These are phyloP conservation scores for Atrina japonica DNA, from an alignment of 2,888 invertebrate genomes.

Conservation along the genomic window DNA sequence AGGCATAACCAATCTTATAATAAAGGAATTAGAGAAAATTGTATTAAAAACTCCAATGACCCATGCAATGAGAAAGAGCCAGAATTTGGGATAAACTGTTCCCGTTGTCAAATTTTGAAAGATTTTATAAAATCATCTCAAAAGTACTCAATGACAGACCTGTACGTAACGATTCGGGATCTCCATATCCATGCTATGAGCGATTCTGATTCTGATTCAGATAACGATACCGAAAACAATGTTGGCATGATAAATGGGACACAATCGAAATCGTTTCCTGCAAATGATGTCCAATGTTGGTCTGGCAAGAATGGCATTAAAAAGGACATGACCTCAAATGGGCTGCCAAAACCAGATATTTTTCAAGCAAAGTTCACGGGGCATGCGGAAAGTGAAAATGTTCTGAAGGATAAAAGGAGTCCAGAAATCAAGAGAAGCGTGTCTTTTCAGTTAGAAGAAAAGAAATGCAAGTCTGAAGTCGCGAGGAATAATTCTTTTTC, in stretches of 20 bases:
- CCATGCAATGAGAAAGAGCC: slow-evolving; percentile 22
- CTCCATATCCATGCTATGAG: slow-evolving; percentile 38
- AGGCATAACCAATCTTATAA: slow-evolving; percentile 29
- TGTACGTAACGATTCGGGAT: slow-evolving; percentile 42
- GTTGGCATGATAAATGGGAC: background rate
- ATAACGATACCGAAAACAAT: slow-evolving; percentile 1
- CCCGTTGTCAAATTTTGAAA: slow-evolving; percentile 39
- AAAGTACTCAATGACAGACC: slow-evolving; percentile 43
- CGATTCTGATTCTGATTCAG: slow-evolving; percentile 40
- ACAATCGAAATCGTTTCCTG: background rate
- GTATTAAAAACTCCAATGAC: slow-evolving; percentile 30
- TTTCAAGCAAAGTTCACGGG: background rate
- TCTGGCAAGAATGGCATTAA: background rate
- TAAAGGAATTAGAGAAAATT: slow-evolving; percentile 33
- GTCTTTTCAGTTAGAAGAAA: slow-evolving; percentile 23
- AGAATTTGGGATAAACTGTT: slow-evolving; percentile 34
- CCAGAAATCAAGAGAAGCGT: slow-evolving; percentile 21
- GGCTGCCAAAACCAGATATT: slow-evolving; percentile 1
- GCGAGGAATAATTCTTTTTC: slow-evolving; percentile 32
- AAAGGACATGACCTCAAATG: background rate
- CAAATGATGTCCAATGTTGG: background rate
- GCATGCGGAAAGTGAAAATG: background rate
- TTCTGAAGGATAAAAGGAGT: slow-evolving; percentile 1
- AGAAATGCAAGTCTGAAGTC: slow-evolving; percentile 12
- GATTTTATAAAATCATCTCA: slow-evolving; percentile 34